These are phyloP conservation scores for Villa cingulata DNA, from an alignment of 2,888 invertebrate genomes.

Conservation along the genomic window DNA sequence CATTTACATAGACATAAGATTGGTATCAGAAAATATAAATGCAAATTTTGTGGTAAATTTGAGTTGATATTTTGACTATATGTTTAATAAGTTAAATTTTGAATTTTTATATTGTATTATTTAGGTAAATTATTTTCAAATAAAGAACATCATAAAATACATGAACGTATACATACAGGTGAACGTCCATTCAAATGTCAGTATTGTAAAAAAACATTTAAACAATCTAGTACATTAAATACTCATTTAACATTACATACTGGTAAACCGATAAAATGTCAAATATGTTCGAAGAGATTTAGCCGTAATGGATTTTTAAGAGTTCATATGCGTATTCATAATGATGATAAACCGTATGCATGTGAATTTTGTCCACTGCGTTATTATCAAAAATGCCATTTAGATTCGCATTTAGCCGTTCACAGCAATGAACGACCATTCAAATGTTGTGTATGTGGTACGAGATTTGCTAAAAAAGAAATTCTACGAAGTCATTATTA, in stretches of 20 bases:
- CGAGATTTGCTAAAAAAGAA: not conserved
- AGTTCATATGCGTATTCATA: slow-evolving; percentile 7
- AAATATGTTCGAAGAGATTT: slow-evolving; percentile 6
- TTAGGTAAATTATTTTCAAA: not conserved
- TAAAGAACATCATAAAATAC: not conserved
- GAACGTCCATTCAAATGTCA: slow-evolving; percentile 4
- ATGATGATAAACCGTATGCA: slow-evolving; percentile 1
- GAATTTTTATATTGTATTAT: no score
- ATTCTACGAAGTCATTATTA: not conserved
- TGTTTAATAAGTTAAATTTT: no score
- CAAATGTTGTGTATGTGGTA: slow-evolving; percentile 2
- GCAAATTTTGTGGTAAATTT: slow-evolving; percentile 3
- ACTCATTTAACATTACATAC: slow-evolving; percentile 5
- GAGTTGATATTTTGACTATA: no score
- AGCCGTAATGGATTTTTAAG: slow-evolving; percentile 5
- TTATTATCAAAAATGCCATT: slow-evolving; percentile 3
- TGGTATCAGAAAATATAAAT: not conserved
- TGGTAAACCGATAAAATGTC: slow-evolving; percentile 6
- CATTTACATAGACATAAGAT: not conserved
- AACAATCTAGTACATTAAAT: not conserved
- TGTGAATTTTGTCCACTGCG: slow-evolving; percentile 1
- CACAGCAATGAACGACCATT: slow-evolving; percentile 1
- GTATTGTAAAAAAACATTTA: slow-evolving; percentile 3
- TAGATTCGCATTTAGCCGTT: not conserved
- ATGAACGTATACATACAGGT: slow-evolving; percentile 2